Evolutionary conservation across 2,797 vertebrate species (phyloP), one percentile per base, ranked within the genome.

Genomic region (Tinamus major): DNA sequence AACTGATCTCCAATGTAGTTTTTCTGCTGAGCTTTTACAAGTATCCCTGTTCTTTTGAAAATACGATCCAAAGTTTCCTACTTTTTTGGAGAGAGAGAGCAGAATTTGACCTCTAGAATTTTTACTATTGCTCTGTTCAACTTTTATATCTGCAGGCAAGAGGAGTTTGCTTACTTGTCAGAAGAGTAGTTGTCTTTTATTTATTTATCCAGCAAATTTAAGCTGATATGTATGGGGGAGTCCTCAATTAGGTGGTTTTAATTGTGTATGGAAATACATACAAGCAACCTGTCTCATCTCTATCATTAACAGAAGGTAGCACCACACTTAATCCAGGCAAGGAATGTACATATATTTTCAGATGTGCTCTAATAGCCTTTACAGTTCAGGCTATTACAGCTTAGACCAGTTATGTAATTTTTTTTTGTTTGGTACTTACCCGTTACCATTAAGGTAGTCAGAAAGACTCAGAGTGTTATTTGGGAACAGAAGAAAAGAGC

Each of bases 151-250:
- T 74, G 17, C 29, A 58, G 20, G 65, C 27, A 85, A 87, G n/a
- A 59, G 33, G 23, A 92, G 10, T 26, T 13, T 0, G 0, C 4
- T 23, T 4, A 68, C 16, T 14, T 33, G 6, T 21, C 20, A 75
- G 42, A 79, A 70, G 13, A 62, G 26, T 53, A 53, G 16, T 23
- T 39, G 6, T 27, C n/a, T 26, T 37, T 63, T 39, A 37, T 4
- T 9, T 49, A 21, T 67, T 14, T 56, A n/a, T 49, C 62, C 26
- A 65, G 6, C 81, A 62, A 86, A 64, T 58, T 41, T 26, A 71
- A 44, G 6, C 71, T 27, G 11, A 56, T 71, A 56, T 9, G 19
- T 75, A 21, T 17, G 23, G 31, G 31, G 21, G 21, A 80, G 27
- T 17, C 56, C 56, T 78, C 29, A 10, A 33, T 85, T 79, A 61